Evolutionary conservation across 1,140 invertebrate genomes (phyloP).

Genomic region (Pomacea maculata): DNA sequence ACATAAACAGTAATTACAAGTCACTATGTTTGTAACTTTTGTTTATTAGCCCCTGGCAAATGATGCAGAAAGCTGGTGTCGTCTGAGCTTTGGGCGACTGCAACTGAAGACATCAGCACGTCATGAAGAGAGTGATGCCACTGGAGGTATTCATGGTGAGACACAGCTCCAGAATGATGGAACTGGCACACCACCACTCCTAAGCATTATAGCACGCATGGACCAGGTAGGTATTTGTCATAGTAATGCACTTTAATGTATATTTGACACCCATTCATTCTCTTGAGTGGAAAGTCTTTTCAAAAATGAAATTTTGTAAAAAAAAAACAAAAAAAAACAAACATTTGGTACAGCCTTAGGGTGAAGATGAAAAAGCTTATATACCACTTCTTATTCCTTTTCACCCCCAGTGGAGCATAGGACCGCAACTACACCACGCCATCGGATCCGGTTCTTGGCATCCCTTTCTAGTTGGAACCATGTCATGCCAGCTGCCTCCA

Average conservation of each 20-base stretch:
- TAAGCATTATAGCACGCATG: constrained; percentile 67
- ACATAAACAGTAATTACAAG: neutral
- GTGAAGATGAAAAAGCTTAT: too few relatives aligned
- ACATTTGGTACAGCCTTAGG: neutral
- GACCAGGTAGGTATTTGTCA: constrained; percentile 59
- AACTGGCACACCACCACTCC: constrained; percentile 58
- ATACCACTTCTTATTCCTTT: too few relatives aligned
- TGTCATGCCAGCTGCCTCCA: too few relatives aligned
- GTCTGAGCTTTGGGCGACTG: constrained; percentile 63
- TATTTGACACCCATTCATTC: neutral
- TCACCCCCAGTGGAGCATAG: too few relatives aligned
- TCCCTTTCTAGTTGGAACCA: too few relatives aligned
- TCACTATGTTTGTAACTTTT: too few relatives aligned
- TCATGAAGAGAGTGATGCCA: constrained; percentile 24
- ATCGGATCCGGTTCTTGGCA: too few relatives aligned
- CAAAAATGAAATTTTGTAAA: neutral
- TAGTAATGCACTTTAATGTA: neutral
- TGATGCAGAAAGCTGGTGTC: constrained; percentile 64
- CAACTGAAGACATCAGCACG: constrained; percentile 30
- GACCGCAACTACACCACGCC: too few relatives aligned
- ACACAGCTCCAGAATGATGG: constrained; percentile 3
- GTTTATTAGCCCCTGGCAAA: constrained; percentile 52
- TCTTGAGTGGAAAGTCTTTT: neutral
- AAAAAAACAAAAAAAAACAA: neutral
- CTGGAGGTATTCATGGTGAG: neutral